phyloP scores from a whole-genome alignment of 2,797 vertebrate species.

The Anguilla marmorata region DNA sequence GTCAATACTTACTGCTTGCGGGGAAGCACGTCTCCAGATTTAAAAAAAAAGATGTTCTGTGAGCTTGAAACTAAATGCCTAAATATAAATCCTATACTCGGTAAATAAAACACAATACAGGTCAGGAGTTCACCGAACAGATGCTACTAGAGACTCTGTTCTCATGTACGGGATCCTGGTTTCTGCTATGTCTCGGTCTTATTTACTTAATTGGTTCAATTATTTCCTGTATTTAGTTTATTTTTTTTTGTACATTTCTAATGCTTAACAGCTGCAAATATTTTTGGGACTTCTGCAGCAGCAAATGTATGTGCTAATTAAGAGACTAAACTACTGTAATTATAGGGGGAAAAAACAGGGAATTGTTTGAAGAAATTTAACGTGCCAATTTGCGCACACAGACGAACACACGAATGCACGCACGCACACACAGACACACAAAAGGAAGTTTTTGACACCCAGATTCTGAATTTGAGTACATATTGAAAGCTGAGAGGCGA shows the following conservation, averaged over 20 bases:
- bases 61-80: neutral
- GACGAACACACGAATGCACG: neutral
- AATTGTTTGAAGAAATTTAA: neutral
- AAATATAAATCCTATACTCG: neutral
- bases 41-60: too few species aligned
- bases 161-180: neutral
- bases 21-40: neutral
- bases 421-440: neutral
- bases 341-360: neutral
- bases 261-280: neutral
- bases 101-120: neutral
- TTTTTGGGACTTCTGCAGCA: neutral
- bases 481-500: neutral
- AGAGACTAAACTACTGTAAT: neutral
- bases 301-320: neutral
- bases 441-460: neutral
- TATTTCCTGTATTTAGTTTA: neutral
- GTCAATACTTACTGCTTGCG: neutral
- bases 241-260: neutral
- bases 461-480: neutral
- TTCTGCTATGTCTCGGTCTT: neutral
- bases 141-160: neutral
- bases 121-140: neutral
- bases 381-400: neutral
- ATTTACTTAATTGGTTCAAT: neutral